Evolutionary conservation across 2,888 invertebrate species (phyloP), one percentile per base, ranked within the genome.

Genomic region (Yponomeuta evonymella): DNA sequence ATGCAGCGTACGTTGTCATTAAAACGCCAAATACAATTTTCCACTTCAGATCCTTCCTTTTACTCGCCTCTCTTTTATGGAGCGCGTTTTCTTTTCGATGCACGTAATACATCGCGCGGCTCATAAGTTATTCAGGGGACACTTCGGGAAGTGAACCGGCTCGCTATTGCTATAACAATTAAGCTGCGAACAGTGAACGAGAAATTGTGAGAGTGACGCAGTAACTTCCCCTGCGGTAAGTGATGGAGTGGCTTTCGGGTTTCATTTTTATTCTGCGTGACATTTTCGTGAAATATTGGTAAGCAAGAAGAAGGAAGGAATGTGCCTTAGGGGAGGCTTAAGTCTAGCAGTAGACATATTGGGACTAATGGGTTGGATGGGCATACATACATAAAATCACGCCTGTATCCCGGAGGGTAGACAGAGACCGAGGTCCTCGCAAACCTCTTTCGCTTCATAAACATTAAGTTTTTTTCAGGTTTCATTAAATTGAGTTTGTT

Each of bases 101-200:
- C 65, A 65, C 65, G 65, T 65, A 58, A 58, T 58, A 65, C 65
- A 65, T 65, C 65, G 65, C 65, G 29, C 30, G 29, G 4, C 65
- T 65, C 65, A 65, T 65, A 65, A 65, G 65, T 23, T 65, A 65
- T 65, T 65, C 65, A 29, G 30, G 33, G 33, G 65, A 65, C 65
- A 65, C 33, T 65, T 65, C 33, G 33, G 65, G 65, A 65, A 65
- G 65, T 65, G 30, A 65, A 12, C 30, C 65, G 12, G 29, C 65
- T n/a, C 2, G 33, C 65, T 29, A 65, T n/a, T 8, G 33, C 65
- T 29, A 65, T 65, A 65, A 65, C 65, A 65, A 65, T 65, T 65
- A 65, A 58, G 51, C 51, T 15, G 51, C 15, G 51, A 12, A 58
- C 65, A 29, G 30, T 12, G 65, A 23, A 30, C n/a, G 23, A 23